These are phyloP conservation scores for Pimephales promelas DNA, from an alignment of 2,113 vertebrate genomes.

Conservation along the genomic window DNA sequence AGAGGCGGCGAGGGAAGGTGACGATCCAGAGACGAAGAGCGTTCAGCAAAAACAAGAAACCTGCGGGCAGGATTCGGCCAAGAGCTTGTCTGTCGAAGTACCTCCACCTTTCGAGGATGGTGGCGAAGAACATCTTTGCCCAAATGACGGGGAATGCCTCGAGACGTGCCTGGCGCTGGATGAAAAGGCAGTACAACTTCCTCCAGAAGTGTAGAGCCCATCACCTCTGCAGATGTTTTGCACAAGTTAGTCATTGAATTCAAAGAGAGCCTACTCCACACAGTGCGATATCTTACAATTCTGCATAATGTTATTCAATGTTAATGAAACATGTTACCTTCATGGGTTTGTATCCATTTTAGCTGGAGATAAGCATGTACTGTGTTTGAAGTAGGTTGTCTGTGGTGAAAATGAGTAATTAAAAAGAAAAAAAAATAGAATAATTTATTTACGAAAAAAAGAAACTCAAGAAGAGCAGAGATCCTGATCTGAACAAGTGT, in stretches of 20 bases:
- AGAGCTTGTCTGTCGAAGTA: slow-evolving; percentile 51
- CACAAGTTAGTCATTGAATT: slow-evolving; percentile 76
- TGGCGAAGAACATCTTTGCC: slow-evolving; percentile 42
- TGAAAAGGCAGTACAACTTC: slow-evolving; percentile 62
- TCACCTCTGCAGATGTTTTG: slow-evolving; percentile 78
- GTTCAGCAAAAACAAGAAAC: slow-evolving; percentile 47
- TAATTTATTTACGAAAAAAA: slow-evolving; percentile 42
- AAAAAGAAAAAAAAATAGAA: slow-evolving; percentile 32
- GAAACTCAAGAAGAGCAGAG: background rate
- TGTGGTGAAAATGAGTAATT: slow-evolving; percentile 42
- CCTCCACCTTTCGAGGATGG: slow-evolving; percentile 50
- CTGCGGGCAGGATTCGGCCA: slow-evolving; percentile 55
- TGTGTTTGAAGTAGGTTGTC: slow-evolving; percentile 54
- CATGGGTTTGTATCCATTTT: slow-evolving; percentile 47
- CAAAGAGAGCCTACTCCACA: slow-evolving; percentile 59
- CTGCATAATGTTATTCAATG: slow-evolving; percentile 19
- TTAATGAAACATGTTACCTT: slow-evolving; percentile 40
- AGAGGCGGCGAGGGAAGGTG: slow-evolving; percentile 41
- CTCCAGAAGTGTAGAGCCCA: slow-evolving; percentile 68
- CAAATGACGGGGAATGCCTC: slow-evolving; percentile 53
- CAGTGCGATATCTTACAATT: slow-evolving; percentile 23
- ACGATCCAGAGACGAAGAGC: slow-evolving; percentile 42
- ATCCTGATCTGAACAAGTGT: slow-evolving; percentile 13
- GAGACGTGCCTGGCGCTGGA: slow-evolving; percentile 54
- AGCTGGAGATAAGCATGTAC: slow-evolving; percentile 59